Base-by-base conservation (phyloP, 1,140 invertebrate species). In the Macrobrachium nipponense region DNA sequence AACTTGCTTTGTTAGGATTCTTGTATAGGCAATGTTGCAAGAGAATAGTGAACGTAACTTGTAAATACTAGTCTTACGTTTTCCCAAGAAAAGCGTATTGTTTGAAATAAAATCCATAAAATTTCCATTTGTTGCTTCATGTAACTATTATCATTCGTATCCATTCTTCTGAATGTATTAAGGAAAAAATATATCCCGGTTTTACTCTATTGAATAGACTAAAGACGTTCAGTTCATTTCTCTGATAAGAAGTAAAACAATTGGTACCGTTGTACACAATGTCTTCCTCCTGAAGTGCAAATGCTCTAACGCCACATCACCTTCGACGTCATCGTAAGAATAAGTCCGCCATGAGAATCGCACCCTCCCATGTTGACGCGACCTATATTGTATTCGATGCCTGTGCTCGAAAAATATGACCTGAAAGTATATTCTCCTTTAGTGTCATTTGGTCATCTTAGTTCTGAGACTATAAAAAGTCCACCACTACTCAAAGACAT, bases 331-430 rank as follows among this genome's bases (percentile, higher is more conserved):
- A 90, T 94, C 94, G 89, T 95, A 95, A 0, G 95, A 93, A 89
- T 97, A 96, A 3, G 90, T 89, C 66, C 92, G 92, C 4, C 92
- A 93, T 0, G 95, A 96, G 90, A 97, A 91, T 98, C 97, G 88
- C 93, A 94, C 36, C 96, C 96, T n/a, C 94, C 96, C 68, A 98
- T 97, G 2, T 96, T 95, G 3, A 96, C 93, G 64, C 96, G 90
- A 18, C 94, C 94, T 78, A 97, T 90, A 80, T 93, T 95, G 90
- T 97, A 98, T 87, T 95, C 94, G 84, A 96, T 91, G 14, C 96
- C 90, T 27, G 92, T 90, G 36, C 91, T 89, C 2, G 79, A 86
- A 62, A 87, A 89, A 72, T 89, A 89, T 17, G 85, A 79, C 18
- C 82, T 88, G 62, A 5, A n/a, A 36, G 62, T 0, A 10, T 4